Evolutionary conservation across 2,888 invertebrate genomes (phyloP).

Genomic region (Drosophila borborema): DNA sequence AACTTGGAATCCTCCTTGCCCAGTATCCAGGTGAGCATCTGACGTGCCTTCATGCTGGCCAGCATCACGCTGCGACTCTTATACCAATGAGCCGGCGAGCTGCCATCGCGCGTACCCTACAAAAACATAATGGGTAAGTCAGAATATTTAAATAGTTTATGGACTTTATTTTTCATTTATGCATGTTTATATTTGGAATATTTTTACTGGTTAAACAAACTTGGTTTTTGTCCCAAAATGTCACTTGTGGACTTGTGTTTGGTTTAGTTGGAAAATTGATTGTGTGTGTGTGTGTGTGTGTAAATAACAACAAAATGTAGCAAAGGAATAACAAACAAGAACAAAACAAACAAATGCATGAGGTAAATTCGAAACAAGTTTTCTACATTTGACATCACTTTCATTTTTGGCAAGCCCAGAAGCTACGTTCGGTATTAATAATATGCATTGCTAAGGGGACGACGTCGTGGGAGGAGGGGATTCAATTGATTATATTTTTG

Average conservation of each 20-base stretch:
- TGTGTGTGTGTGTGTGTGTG: background rate
- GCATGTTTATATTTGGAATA: background rate
- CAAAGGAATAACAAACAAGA: slow-evolving; percentile 32
- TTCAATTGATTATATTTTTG: too few relatives aligned
- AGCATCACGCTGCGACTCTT: slow-evolving; percentile 93
- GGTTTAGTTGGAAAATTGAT: slow-evolving; percentile 24
- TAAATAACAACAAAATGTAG: slow-evolving; percentile 21
- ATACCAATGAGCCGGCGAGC: slow-evolving; percentile 91
- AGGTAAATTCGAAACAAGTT: slow-evolving; percentile 18
- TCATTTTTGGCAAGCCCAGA: slow-evolving; percentile 39
- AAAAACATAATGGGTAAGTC: slow-evolving; percentile 29
- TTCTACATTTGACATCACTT: slow-evolving; percentile 38
- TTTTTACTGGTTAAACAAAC: slow-evolving; percentile 16
- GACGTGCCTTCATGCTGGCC: slow-evolving; percentile 95
- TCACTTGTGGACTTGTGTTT: slow-evolving; percentile 6
- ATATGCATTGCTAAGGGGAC: slow-evolving; percentile 27
- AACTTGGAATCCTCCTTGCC: slow-evolving; percentile 96
- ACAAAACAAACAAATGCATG: slow-evolving; percentile 29
- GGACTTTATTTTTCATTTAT: background rate
- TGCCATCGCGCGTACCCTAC: slow-evolving; percentile 85
- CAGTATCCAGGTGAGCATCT: slow-evolving; percentile 96
- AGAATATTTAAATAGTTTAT: slow-evolving; percentile 13
- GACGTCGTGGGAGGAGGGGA: background rate
- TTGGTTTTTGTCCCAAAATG: slow-evolving; percentile 20
- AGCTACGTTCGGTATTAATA: slow-evolving; percentile 4